Conservation (phyloP, 2,888 invertebrate genomes). For the Drosophila falleni region DNA sequence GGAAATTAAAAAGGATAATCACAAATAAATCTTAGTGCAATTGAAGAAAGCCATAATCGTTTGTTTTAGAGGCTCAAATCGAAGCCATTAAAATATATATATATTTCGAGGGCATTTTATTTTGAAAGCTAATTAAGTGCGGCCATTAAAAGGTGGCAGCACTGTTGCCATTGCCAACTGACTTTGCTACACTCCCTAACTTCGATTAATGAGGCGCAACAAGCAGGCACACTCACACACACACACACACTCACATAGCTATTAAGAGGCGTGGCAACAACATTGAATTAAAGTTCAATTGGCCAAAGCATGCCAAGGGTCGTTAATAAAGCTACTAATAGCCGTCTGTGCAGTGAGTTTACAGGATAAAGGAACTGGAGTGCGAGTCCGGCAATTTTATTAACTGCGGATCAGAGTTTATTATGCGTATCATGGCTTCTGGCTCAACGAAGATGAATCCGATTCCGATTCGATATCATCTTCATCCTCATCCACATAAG, state of each 20-base stretch:
- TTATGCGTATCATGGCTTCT: slow-evolving; percentile 19
- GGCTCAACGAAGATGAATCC: not conserved
- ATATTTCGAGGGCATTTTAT: slow-evolving; percentile 63
- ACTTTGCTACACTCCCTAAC: slow-evolving; percentile 20
- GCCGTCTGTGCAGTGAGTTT: slow-evolving; percentile 7
- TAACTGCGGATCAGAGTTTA: slow-evolving; percentile 32
- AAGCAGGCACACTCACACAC: slow-evolving; percentile 36
- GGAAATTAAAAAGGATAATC: slow-evolving; percentile 15
- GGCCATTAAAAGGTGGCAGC: too few species aligned
- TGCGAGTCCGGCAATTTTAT: slow-evolving; percentile 14
- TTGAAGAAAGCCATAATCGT: slow-evolving; percentile 49
- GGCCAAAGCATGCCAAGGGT: slow-evolving; percentile 56
- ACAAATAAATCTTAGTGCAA: slow-evolving; percentile 35
- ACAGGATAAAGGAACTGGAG: not conserved
- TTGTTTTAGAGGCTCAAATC: slow-evolving; percentile 44
- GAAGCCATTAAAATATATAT: slow-evolving; percentile 64
- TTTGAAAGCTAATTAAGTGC: slow-evolving; percentile 73
- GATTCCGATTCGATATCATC: slow-evolving; percentile 1
- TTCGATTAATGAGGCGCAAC: slow-evolving; percentile 71
- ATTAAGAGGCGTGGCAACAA: slow-evolving; percentile 31
- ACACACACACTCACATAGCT: slow-evolving; percentile 11
- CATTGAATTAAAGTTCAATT: slow-evolving; percentile 73
- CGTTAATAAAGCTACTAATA: slow-evolving; percentile 63
- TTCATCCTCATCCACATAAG: slow-evolving; percentile 24
- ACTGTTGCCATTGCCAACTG: slow-evolving; percentile 24